Conservation (phyloP, 2,113 vertebrate species). For the Eulemur rufifrons region DNA sequence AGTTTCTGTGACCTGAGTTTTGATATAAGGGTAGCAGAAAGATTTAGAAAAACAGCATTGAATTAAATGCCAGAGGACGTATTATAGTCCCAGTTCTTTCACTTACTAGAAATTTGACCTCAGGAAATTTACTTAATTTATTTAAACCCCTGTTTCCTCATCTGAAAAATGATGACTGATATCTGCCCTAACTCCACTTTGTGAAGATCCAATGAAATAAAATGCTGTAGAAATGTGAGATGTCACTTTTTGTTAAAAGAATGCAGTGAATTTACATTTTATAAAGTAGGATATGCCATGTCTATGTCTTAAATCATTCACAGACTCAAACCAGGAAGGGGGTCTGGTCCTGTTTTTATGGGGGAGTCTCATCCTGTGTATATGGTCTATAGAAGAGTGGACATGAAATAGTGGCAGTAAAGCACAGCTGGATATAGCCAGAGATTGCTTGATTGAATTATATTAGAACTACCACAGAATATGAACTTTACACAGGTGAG, state of each 20-base stretch:
- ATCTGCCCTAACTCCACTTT: not conserved
- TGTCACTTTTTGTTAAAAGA: conserved; percentile 23
- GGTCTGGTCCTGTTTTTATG: not conserved
- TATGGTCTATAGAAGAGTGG: not conserved
- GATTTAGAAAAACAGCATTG: not conserved
- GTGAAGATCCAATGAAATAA: not conserved
- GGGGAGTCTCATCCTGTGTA: not conserved
- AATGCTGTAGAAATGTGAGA: not conserved
- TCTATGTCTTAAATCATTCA: not conserved
- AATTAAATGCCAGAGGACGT: not conserved
- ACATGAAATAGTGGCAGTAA: not conserved
- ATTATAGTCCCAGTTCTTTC: not conserved
- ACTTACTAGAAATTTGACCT: conserved; percentile 8
- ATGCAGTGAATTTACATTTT: conserved; percentile 37
- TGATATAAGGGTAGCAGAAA: not conserved
- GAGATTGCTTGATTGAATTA: not conserved
- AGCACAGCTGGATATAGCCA: not conserved
- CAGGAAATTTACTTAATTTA: not conserved
- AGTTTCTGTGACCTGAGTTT: not conserved
- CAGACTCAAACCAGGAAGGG: not conserved
- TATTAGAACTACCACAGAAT: not conserved
- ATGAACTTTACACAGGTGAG: not conserved
- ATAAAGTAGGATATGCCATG: not conserved
- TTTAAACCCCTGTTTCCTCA: conserved; percentile 18
- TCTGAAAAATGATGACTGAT: conserved; percentile 39